Evolutionary conservation across 1,140 invertebrate species (phyloP).

Genomic region (Pseudomyrmex gracilis): DNA sequence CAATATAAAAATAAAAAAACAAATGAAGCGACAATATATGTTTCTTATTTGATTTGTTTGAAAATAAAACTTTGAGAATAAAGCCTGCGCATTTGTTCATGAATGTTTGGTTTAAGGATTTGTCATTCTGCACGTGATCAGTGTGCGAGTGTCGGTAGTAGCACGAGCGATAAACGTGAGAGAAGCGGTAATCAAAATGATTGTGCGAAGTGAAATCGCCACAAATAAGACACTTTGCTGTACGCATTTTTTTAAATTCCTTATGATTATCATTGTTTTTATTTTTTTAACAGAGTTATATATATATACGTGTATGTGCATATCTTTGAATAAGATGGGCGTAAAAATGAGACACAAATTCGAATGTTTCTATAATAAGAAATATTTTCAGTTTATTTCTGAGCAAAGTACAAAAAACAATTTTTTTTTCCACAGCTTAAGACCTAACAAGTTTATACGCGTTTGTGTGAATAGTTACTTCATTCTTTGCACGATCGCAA

Average conservation of each 20-base stretch:
- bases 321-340: not conserved
- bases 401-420: conserved; percentile 80
- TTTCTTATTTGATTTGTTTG: conserved; percentile 7
- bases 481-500: conserved; percentile 29
- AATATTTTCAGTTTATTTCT: conserved; percentile 75
- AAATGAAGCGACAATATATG: not conserved
- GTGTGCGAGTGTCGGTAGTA: too few species aligned
- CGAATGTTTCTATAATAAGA: not conserved
- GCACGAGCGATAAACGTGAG: too few species aligned
- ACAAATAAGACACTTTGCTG: too few species aligned
- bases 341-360: not conserved
- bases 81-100: not conserved
- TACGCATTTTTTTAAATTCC: too few species aligned
- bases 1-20: conserved; percentile 9
- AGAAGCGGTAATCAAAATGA: too few species aligned
- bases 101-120: too few species aligned
- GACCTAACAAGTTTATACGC: conserved; percentile 56
- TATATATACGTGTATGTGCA: too few species aligned
- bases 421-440: conserved; percentile 68
- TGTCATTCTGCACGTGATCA: too few species aligned
- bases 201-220: too few species aligned
- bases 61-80: not conserved
- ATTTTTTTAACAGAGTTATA: too few species aligned
- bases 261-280: too few species aligned
- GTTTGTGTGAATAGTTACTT: conserved; percentile 21